A percentile compares a stretch with the other conserved stretches of the same genome.
Conservation (phyloP, 2,113 vertebrate species). For the Seriola aureovittata region DNA sequence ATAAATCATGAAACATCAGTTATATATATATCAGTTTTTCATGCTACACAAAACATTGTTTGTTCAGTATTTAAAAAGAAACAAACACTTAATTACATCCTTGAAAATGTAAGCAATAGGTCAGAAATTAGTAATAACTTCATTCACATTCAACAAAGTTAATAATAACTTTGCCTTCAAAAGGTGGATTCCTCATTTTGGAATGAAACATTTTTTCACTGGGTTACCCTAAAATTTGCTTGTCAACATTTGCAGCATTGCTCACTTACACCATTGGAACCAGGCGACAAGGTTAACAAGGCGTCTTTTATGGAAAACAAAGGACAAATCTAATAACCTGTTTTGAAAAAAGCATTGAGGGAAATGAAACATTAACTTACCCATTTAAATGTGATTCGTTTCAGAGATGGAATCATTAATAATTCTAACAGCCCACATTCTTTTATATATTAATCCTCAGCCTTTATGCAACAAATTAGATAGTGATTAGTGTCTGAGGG, state of each 20-base stretch:
- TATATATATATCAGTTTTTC: no score
- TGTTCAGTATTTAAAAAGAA: neutral
- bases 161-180: neutral
- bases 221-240: neutral
- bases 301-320: constrained; percentile 9
- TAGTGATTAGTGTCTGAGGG: neutral
- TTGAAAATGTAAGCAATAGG: neutral
- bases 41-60: neutral
- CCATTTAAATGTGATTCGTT: constrained; percentile 3
- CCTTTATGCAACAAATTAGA: constrained; percentile 9
- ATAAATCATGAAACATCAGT: no score
- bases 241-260: constrained; percentile 5
- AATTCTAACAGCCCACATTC: neutral
- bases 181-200: neutral
- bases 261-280: neutral
- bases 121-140: neutral
- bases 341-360: neutral
- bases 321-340: constrained; percentile 8
- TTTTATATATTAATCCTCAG: neutral
- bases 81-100: neutral
- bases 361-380: neutral
- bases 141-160: neutral
- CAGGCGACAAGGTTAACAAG: constrained; percentile 11
- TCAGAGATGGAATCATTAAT: neutral
- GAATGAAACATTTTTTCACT: constrained; percentile 1